Evolutionary conservation across 30 jellyfish, hydroid and myxozoan species (phyloP).

Genomic region (Aurelia sp.): DNA sequence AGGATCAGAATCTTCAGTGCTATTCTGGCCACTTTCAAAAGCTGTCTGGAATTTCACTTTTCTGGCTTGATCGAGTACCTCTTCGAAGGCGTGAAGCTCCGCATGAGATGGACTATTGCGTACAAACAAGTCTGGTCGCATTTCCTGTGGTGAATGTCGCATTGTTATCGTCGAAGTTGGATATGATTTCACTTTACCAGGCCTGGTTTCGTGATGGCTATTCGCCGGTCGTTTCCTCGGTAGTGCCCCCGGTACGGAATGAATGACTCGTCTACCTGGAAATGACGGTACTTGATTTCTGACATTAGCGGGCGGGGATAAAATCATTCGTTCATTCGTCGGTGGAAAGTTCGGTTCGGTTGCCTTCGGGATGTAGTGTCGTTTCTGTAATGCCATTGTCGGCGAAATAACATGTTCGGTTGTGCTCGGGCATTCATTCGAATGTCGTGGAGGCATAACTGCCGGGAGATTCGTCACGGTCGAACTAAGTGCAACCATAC

Average conservation of each 20-base stretch:
- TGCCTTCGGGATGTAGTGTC: constrained; percentile 8
- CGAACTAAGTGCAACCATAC: constrained; percentile 27
- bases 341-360: constrained; percentile 6
- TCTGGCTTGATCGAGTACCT: constrained; percentile 28
- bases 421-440: neutral
- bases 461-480: constrained; percentile 12
- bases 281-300: neutral
- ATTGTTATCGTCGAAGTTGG: neutral
- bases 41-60: constrained; percentile 40
- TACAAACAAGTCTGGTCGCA: neutral
- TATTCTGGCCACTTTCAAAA: constrained; percentile 6
- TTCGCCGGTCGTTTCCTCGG: constrained; percentile 33
- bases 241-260: constrained; percentile 26
- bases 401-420: constrained; percentile 22
- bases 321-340: neutral
- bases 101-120: constrained; percentile 18
- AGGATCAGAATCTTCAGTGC: constrained; percentile 27
- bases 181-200: neutral
- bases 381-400: constrained; percentile 41
- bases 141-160: constrained; percentile 29
- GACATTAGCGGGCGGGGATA: constrained; percentile 13
- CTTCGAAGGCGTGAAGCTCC: constrained; percentile 45
- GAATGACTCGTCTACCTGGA: constrained; percentile 24
- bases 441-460: neutral
- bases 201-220: constrained; percentile 15